Percentiles rank a stretch among this genome's conserved stretches.
phyloP scores from a whole-genome alignment of 2,113 vertebrate genomes.

The Falcunculus frontatus region DNA sequence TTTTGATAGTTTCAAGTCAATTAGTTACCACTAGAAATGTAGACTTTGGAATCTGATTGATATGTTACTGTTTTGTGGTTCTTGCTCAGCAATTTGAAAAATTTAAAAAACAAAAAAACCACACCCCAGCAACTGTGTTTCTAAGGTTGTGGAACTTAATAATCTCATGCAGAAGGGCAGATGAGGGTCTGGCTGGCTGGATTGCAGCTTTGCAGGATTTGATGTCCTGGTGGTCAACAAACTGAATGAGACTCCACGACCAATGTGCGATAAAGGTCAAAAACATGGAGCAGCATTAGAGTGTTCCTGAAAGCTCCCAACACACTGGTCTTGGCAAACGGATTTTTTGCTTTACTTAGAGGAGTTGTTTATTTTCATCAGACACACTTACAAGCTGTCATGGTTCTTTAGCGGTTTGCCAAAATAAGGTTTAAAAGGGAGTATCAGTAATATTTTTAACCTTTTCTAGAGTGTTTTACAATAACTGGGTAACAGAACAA shows the following conservation, averaged over 20 bases:
- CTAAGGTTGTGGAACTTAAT: neutral
- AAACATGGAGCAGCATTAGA: neutral
- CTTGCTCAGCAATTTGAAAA: neutral
- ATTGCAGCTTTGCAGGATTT: neutral
- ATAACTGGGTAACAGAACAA: neutral
- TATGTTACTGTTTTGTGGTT: neutral
- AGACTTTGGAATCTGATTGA: neutral
- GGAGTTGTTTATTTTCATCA: neutral
- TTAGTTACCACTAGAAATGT: neutral
- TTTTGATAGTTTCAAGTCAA: neutral
- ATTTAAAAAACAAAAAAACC: neutral
- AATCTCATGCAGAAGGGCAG: neutral
- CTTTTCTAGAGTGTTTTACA: neutral
- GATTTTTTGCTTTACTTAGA: neutral
- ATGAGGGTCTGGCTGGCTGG: neutral
- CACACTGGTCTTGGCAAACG: neutral
- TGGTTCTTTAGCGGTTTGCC: neutral
- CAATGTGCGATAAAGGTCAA: neutral
- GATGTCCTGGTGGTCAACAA: neutral
- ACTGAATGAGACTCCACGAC: accelerated
- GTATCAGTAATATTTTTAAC: neutral
- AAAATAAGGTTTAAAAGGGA: neutral
- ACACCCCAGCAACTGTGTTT: neutral
- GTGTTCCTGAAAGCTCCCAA: neutral
- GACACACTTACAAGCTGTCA: neutral